A percentile compares a stretch with the other conserved stretches of the same genome.
phyloP scores from a whole-genome alignment of 1,140 invertebrate genomes.

The Onthophagus taurus region DNA sequence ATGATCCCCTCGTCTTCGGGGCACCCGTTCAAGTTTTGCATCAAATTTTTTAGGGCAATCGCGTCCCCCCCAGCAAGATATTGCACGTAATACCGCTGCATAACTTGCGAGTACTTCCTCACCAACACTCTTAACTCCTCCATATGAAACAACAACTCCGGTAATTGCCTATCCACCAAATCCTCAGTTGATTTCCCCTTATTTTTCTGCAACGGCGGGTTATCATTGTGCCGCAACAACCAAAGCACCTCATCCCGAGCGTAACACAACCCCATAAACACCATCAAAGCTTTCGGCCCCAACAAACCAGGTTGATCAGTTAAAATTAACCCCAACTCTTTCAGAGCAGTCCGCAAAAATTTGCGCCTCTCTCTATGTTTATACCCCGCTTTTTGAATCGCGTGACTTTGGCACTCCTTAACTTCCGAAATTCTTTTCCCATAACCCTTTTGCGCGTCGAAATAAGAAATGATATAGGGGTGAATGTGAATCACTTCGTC shows the following conservation, averaged over 20 bases:
- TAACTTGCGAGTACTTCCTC: slow-evolving; percentile 58
- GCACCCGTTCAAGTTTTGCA: slow-evolving; percentile 75
- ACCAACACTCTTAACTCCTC: slow-evolving; percentile 91
- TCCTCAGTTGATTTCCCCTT: slow-evolving; percentile 83
- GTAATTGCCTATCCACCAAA: slow-evolving; percentile 86
- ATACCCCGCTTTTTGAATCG: slow-evolving; percentile 79
- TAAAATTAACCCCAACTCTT: slow-evolving; percentile 90
- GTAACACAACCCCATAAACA: slow-evolving; percentile 78
- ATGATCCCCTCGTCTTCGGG: slow-evolving; percentile 94
- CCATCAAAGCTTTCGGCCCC: slow-evolving; percentile 92
- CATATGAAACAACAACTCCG: slow-evolving; percentile 96
- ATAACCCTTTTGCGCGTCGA: slow-evolving; percentile 93
- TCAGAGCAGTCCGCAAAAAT: slow-evolving; percentile 89
- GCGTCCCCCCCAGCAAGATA: slow-evolving; percentile 95
- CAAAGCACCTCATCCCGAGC: slow-evolving; percentile 95
- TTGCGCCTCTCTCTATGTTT: slow-evolving; percentile 92
- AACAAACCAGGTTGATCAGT: slow-evolving; percentile 96
- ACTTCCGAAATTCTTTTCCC: slow-evolving; percentile 87
- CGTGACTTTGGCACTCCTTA: slow-evolving; percentile 86
- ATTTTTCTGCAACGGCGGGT: slow-evolving; percentile 77
- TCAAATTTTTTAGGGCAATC: slow-evolving; percentile 80
- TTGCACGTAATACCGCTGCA: slow-evolving; percentile 97
- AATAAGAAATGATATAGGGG: slow-evolving; percentile 84
- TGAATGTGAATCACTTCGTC: slow-evolving; percentile 97
- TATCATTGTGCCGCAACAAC: slow-evolving; percentile 92